A percentile compares a stretch with the other conserved stretches of the same genome.
These are phyloP conservation scores for Pseudolaguvia tuberculata DNA, from an alignment of 2,113 vertebrate genomes.

Conservation along the genomic window DNA sequence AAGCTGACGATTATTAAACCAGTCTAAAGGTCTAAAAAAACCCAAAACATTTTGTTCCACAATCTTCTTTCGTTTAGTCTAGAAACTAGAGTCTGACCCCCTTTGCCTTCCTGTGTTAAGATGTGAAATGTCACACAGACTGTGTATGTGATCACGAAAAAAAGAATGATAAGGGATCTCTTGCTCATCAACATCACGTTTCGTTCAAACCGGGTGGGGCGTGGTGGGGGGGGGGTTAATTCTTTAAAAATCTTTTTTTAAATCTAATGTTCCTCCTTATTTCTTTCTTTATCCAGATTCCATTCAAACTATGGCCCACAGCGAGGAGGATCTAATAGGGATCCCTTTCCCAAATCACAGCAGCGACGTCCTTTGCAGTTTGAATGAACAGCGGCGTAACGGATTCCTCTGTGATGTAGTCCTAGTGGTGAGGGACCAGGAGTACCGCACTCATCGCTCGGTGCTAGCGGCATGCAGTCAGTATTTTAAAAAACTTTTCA, in stretches of 20 bases:
- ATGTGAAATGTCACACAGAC: slow-evolving; percentile 43
- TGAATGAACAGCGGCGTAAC: slow-evolving; percentile 88
- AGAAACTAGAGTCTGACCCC: slow-evolving; percentile 53
- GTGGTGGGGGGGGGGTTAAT: background rate
- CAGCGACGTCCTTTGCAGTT: slow-evolving; percentile 88
- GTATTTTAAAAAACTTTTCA: slow-evolving; percentile 99
- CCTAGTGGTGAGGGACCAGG: slow-evolving; percentile 90
- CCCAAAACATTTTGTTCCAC: slow-evolving; percentile 19
- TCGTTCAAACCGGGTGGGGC: background rate
- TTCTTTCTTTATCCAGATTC: slow-evolving; percentile 33
- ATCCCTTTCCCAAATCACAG: slow-evolving; percentile 99
- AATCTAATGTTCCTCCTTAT: background rate
- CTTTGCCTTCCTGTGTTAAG: slow-evolving; percentile 48
- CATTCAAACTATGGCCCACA: slow-evolving; percentile 81
- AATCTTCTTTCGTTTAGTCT: slow-evolving; percentile 31
- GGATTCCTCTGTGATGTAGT: slow-evolving; percentile 94
- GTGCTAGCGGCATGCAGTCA: slow-evolving; percentile 96
- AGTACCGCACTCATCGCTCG: slow-evolving; percentile 90
- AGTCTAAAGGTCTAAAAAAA: background rate
- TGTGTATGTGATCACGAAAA: slow-evolving; percentile 2
- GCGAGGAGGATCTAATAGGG: slow-evolving; percentile 91
- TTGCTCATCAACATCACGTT: slow-evolving; percentile 6
- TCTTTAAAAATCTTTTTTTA: background rate
- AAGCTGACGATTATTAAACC: background rate
- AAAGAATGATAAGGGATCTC: background rate